Evolutionary conservation across 2,888 invertebrate genomes (phyloP).

Genomic region (Alentia gelatinosa): DNA sequence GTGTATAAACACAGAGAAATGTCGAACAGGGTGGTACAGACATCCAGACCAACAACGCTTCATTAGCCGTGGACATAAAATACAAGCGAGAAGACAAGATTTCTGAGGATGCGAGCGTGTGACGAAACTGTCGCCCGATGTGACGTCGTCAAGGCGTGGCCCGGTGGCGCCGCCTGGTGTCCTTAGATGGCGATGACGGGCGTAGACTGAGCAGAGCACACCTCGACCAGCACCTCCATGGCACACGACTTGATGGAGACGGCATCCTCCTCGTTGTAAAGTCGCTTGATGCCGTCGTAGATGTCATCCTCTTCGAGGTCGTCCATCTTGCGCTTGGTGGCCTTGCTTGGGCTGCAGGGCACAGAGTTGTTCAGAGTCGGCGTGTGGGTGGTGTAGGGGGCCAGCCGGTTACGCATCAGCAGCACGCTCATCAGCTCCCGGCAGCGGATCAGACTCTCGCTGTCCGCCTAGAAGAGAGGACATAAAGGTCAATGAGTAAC

Average conservation of each 20-base stretch:
- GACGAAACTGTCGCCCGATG: constrained; percentile 8
- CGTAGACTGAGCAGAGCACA: not conserved
- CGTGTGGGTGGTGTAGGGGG: constrained; percentile 57
- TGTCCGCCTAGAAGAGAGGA: constrained; percentile 69
- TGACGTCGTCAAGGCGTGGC: not conserved
- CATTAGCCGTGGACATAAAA: not conserved
- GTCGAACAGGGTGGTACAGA: not conserved
- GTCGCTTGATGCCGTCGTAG: constrained; percentile 78
- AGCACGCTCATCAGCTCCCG: constrained; percentile 72
- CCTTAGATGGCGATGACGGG: constrained; percentile 2
- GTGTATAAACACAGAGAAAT: not conserved
- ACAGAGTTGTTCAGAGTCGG: constrained; percentile 50
- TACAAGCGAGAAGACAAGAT: not conserved
- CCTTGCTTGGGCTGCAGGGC: constrained; percentile 61
- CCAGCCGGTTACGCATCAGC: constrained; percentile 55
- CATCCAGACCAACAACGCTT: not conserved
- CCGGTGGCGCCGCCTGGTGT: not conserved
- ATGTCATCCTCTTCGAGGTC: constrained; percentile 72
- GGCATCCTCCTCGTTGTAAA: constrained; percentile 73
- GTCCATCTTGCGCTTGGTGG: constrained; percentile 74
- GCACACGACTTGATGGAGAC: not conserved
- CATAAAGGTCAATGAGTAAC: no score
- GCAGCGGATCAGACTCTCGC: constrained; percentile 73
- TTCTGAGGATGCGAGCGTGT: not conserved
- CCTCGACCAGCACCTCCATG: not conserved